Evolutionary conservation across 2,113 vertebrate genomes (phyloP).

Genomic region (Bos indicus): DNA sequence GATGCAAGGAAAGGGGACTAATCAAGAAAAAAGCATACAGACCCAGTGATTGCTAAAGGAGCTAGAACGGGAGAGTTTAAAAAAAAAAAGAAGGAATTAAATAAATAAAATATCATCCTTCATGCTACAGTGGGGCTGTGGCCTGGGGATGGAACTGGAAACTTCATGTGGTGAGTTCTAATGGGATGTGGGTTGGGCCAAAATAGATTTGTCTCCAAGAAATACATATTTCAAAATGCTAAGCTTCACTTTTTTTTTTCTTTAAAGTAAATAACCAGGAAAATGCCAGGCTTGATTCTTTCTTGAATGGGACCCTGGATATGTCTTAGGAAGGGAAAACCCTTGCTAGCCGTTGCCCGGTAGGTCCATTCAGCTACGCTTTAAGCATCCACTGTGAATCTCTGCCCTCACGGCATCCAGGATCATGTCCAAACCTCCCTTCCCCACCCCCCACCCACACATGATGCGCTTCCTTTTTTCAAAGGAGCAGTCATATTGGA

Average conservation of each 20-base stretch:
- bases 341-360: neutral
- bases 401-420: neutral
- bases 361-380: neutral
- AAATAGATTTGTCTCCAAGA: conserved; percentile 69
- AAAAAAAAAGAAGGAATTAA: conserved; percentile 40
- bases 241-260: conserved; percentile 49
- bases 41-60: neutral
- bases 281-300: conserved; percentile 58
- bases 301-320: conserved; percentile 50
- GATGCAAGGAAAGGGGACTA: neutral
- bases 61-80: neutral
- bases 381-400: neutral
- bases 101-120: conserved; percentile 66
- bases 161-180: conserved; percentile 70
- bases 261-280: conserved; percentile 34
- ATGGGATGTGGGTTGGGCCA: conserved; percentile 60
- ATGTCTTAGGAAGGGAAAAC: neutral
- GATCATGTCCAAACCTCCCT: neutral
- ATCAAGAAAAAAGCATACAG: neutral
- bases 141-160: conserved; percentile 67
- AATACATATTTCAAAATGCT: conserved; percentile 72
- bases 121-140: conserved; percentile 55
- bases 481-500: conserved; percentile 48
- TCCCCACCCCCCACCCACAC: neutral
- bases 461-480: conserved; percentile 5